Percentiles rank a stretch among this genome's conserved stretches.
These are phyloP conservation scores for Temnothorax curvispinosus DNA, from an alignment of 1,140 invertebrate genomes.

Conservation along the genomic window DNA sequence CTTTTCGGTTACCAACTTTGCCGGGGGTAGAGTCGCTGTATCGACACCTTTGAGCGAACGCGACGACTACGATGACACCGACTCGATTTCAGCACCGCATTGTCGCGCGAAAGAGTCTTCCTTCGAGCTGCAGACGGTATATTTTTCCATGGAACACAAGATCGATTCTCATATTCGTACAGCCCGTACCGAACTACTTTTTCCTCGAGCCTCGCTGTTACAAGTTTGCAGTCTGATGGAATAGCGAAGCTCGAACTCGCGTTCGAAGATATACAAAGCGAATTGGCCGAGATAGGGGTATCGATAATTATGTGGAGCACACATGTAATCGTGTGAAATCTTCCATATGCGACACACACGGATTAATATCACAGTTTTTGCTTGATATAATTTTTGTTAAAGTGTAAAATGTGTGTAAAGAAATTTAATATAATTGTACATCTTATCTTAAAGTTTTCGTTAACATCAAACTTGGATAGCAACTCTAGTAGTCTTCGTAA, in stretches of 20 bases:
- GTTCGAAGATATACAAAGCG: not conserved
- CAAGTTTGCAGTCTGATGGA: not conserved
- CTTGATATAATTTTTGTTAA: not conserved
- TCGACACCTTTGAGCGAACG: slow-evolving; percentile 61
- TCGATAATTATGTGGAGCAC: not conserved
- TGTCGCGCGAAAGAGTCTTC: slow-evolving; percentile 38
- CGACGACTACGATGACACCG: slow-evolving; percentile 30
- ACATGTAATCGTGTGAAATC: not conserved
- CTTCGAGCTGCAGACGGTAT: not conserved
- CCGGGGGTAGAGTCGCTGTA: slow-evolving; percentile 45
- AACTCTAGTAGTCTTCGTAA: slow-evolving; percentile 1
- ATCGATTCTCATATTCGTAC: slow-evolving; percentile 16
- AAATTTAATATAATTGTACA: slow-evolving; percentile 50
- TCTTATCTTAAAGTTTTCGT: not conserved
- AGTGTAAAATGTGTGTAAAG: not conserved
- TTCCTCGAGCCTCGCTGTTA: not conserved
- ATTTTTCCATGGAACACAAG: slow-evolving; percentile 44
- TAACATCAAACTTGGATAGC: slow-evolving; percentile 1
- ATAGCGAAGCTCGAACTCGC: not conserved
- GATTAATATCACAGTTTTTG: not conserved
- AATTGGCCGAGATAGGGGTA: not conserved
- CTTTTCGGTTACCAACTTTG: slow-evolving; percentile 68
- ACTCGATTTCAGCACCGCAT: slow-evolving; percentile 58
- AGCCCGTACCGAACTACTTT: not conserved
- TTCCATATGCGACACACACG: not conserved